Evolutionary conservation across 2,888 invertebrate genomes (phyloP).

Genomic region (Machimus atricapillus): DNA sequence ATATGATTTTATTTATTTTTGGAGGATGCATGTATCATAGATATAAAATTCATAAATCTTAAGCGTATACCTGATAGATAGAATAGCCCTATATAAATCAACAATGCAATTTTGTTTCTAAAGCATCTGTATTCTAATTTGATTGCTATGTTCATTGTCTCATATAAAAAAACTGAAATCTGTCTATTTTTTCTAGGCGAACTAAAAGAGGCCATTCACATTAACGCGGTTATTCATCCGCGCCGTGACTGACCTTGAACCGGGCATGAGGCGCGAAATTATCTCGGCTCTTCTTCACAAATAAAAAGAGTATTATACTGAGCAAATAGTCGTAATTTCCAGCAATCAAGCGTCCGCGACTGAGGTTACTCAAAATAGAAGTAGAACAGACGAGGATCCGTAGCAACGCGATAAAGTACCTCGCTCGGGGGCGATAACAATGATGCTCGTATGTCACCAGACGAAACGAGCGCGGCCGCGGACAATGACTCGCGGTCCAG

Average conservation of each 20-base stretch:
- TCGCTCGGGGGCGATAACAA: constrained; percentile 5
- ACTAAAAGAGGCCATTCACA: neutral
- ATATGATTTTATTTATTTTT: too few relatives aligned
- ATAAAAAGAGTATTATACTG: neutral
- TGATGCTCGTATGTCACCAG: constrained; percentile 5
- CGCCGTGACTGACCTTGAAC: neutral
- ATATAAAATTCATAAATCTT: too few relatives aligned
- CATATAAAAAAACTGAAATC: neutral
- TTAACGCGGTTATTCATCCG: neutral
- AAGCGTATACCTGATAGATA: too few relatives aligned
- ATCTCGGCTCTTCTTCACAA: neutral
- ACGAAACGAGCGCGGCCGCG: neutral
- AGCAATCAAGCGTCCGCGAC: neutral
- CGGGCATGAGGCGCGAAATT: neutral
- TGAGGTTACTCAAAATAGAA: constrained; percentile 5
- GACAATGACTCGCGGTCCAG: neutral
- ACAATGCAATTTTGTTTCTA: neutral
- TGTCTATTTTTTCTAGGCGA: neutral
- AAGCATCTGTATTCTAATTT: neutral
- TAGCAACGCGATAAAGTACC: constrained; percentile 1
- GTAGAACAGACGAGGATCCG: neutral
- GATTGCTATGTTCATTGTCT: neutral
- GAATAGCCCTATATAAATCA: too few relatives aligned
- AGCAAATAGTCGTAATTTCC: constrained; percentile 7
- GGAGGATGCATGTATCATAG: too few relatives aligned